Evolutionary conservation across 2,888 invertebrate species (phyloP), one percentile per base, ranked within the genome.

Genomic region (Branchipolynoe longqiensis): DNA sequence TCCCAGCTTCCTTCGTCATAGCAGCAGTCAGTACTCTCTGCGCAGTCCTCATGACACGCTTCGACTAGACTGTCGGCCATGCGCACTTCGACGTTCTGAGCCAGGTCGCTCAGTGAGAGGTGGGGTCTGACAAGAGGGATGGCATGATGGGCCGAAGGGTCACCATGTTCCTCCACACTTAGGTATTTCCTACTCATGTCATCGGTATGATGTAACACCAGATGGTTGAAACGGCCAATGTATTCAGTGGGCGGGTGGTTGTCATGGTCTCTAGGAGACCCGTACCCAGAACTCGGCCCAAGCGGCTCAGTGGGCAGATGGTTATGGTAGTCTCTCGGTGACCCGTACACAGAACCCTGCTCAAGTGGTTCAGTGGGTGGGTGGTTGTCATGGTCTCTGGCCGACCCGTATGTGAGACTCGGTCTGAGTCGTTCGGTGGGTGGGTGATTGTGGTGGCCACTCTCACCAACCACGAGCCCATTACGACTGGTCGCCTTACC

Each of bases 401-500:
- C 18, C 56, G n/a, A n/a, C n/a, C n/a, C n/a, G n/a, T n/a, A n/a
- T n/a, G n/a, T n/a, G n/a, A n/a, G n/a, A n/a, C n/a, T n/a, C n/a
- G n/a, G n/a, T n/a, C n/a, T 8, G 8, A 18, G 48, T 48, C 8
- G 48, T 8, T 69, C 69, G 58, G 33, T 38, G 2, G 69, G 78
- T 14, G 41, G 14, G 78, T 78, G 78, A 48, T 41, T 48, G 48
- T 78, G 78, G 4, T 41, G 48, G 31, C 78, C 78, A 28, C n/a
- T 78, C 48, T 48, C 25, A 3, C 41, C 28, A 41, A 78, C 78
- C 28, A 78, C 78, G 0, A n/a, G 28, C 0, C 78, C 78, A 28
- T 18, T 33, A 6, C 78, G 41, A 78, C 78, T 78, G 1, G 28
- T 18, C 22, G 78, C 78, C 78, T 78, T 78, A 1, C 78, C 78